phyloP scores from a whole-genome alignment of 2,888 invertebrate genomes.

The Vesta saturnalis region DNA sequence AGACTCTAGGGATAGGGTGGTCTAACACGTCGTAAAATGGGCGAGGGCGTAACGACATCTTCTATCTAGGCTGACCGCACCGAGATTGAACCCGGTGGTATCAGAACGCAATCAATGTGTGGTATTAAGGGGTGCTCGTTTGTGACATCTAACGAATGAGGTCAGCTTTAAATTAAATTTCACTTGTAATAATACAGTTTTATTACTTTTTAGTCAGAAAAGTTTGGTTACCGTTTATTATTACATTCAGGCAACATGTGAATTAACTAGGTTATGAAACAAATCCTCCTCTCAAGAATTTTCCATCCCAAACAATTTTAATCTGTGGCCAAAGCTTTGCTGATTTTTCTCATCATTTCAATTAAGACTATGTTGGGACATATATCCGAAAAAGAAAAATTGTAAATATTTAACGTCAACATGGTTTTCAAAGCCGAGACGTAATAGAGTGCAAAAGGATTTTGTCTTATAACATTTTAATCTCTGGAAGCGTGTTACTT shows the following conservation, averaged over 20 bases:
- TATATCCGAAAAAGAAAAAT: neutral
- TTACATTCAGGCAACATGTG: too few relatives aligned
- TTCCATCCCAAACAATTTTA: neutral
- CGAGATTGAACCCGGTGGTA: constrained; percentile 42
- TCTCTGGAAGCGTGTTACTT: constrained; percentile 30
- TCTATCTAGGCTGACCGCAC: constrained; percentile 41
- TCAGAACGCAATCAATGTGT: constrained; percentile 41
- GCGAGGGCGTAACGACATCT: constrained; percentile 41
- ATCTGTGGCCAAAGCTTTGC: neutral
- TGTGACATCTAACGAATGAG: constrained; percentile 36
- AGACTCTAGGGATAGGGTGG: constrained; percentile 36
- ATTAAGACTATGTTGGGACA: too few relatives aligned
- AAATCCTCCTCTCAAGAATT: neutral
- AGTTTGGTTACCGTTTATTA: too few relatives aligned
- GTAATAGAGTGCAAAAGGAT: constrained; percentile 32
- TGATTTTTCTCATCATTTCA: neutral
- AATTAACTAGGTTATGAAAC: too few relatives aligned
- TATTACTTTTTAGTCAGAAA: constrained; percentile 10
- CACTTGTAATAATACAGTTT: constrained; percentile 27
- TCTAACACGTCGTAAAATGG: constrained; percentile 43
- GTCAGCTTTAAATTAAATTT: constrained; percentile 36
- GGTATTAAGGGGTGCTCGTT: constrained; percentile 34
- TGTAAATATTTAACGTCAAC: constrained; percentile 32
- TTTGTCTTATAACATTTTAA: constrained; percentile 37
- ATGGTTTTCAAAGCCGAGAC: constrained; percentile 33